Evolutionary conservation across 2,113 vertebrate genomes (phyloP).

Genomic region (Brienomyrus brachyistius): DNA sequence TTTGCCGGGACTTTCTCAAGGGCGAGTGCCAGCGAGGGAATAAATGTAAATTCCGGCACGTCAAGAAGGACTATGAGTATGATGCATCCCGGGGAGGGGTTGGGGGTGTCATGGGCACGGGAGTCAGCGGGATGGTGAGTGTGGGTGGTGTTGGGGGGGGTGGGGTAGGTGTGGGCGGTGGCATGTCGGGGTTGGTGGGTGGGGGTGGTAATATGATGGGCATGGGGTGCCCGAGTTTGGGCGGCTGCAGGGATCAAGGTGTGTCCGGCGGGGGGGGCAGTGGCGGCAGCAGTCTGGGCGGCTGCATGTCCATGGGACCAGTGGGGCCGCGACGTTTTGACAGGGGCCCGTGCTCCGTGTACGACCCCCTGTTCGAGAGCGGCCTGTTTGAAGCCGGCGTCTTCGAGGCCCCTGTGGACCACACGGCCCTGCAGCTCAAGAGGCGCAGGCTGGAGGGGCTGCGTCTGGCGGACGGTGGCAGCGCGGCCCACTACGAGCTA

Average conservation of each 20-base stretch:
- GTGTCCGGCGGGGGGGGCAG: constrained; percentile 43
- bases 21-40: constrained; percentile 89
- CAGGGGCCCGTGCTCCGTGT: constrained; percentile 57
- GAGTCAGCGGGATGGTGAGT: constrained; percentile 51
- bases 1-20: constrained; percentile 91
- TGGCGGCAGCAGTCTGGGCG: constrained; percentile 48
- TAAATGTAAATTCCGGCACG: constrained; percentile 92
- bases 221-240: constrained; percentile 56
- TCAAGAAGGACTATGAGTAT: constrained; percentile 84
- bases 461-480: constrained; percentile 53
- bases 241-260: constrained; percentile 58
- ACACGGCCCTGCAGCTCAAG: constrained; percentile 78
- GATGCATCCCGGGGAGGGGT: constrained; percentile 58
- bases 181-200: constrained; percentile 59
- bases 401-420: constrained; percentile 75
- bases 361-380: constrained; percentile 64
- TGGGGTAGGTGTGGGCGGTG: constrained; percentile 45
- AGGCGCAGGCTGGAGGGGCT: constrained; percentile 71
- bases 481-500: constrained; percentile 76
- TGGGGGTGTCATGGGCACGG: constrained; percentile 50
- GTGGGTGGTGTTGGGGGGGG: constrained; percentile 41
- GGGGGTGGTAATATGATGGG: constrained; percentile 54
- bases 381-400: constrained; percentile 72
- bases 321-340: constrained; percentile 61
- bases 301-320: constrained; percentile 51